Percentiles rank a stretch among this genome's conserved stretches.
Conservation (phyloP, 2,888 invertebrate species). For the Campopleginae sp. region DNA sequence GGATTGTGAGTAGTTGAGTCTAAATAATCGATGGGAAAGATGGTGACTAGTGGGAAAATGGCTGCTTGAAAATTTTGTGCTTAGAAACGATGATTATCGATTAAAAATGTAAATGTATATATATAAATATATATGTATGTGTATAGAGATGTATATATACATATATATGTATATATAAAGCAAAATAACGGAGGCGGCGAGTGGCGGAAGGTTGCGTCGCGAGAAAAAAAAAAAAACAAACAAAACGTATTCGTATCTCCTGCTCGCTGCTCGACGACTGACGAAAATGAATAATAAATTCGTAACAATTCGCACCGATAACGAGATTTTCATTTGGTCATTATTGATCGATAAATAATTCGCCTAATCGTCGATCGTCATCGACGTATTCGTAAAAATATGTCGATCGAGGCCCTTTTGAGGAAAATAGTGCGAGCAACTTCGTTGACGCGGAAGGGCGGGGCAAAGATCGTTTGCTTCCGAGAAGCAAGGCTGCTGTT, state of each 20-base stretch:
- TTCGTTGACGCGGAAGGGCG: too few relatives aligned
- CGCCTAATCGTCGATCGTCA: conserved; percentile 47
- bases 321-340: conserved; percentile 46
- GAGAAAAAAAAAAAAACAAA: neutral
- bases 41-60: conserved; percentile 59
- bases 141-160: conserved; percentile 24
- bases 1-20: conserved; percentile 59
- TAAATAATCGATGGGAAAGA: conserved; percentile 57
- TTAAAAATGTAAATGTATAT: conserved; percentile 1
- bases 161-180: conserved; percentile 30
- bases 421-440: too few relatives aligned
- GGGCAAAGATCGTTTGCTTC: conserved; percentile 31
- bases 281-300: conserved; percentile 19
- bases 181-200: conserved; percentile 15
- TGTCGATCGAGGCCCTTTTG: neutral
- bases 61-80: conserved; percentile 64
- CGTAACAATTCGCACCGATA: conserved; percentile 32
- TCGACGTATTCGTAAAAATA: conserved; percentile 40
- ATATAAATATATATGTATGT: conserved; percentile 13
- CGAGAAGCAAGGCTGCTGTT: conserved; percentile 49
- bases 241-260: conserved; percentile 53
- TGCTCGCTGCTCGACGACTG: conserved; percentile 38
- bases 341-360: conserved; percentile 31
- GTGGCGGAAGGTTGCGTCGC: neutral
- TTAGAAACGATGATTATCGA: conserved; percentile 43